Evolutionary conservation across 2,113 vertebrate species (phyloP).

Genomic region (Psittacara wagleri): DNA sequence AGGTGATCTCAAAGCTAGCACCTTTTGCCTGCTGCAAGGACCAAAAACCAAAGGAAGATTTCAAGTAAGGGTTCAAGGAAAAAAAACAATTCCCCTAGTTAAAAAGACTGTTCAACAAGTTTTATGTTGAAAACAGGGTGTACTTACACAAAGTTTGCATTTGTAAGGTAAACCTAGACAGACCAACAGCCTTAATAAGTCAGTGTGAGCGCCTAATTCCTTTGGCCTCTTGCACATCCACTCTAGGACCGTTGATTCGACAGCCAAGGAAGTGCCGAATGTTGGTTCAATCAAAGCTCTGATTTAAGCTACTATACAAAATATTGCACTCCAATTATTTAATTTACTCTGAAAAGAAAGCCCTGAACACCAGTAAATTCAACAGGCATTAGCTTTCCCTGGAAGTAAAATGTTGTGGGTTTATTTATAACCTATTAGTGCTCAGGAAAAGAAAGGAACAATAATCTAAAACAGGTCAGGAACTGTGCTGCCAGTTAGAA

Average conservation of each 20-base stretch:
- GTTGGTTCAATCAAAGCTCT: neutral
- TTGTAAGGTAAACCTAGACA: neutral
- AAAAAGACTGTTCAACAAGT: neutral
- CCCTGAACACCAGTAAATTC: neutral
- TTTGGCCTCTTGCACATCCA: neutral
- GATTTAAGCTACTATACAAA: neutral
- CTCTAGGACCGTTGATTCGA: neutral
- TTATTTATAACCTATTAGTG: neutral
- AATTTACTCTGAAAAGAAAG: neutral
- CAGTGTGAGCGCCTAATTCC: neutral
- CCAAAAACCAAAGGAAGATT: neutral
- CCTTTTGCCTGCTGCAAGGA: neutral
- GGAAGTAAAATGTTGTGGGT: neutral
- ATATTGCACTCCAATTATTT: neutral
- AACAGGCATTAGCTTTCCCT: neutral
- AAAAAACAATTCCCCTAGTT: neutral
- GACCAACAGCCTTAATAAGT: neutral
- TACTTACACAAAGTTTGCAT: neutral
- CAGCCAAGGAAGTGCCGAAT: neutral
- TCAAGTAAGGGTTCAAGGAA: neutral
- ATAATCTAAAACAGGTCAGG: neutral
- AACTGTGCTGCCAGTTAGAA: neutral
- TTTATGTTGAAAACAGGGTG: neutral
- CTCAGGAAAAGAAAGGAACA: neutral
- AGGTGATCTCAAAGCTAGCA: neutral